These are phyloP conservation scores for Galagoides demidoff DNA, from an alignment of 2,797 vertebrate species.

Conservation along the genomic window DNA sequence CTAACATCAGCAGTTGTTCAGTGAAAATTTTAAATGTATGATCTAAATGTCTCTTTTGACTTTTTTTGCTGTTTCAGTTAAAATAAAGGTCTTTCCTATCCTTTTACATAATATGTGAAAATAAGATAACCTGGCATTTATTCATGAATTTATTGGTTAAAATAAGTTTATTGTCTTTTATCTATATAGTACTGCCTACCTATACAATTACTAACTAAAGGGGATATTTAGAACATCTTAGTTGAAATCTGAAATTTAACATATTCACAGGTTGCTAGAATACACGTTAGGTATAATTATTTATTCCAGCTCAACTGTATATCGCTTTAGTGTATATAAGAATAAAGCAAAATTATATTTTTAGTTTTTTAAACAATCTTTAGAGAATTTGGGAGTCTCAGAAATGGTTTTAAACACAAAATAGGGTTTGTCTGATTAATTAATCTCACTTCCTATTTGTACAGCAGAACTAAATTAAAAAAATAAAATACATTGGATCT, in stretches of 20 bases:
- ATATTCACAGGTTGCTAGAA: not conserved
- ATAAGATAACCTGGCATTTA: not conserved
- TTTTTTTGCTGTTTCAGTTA: not conserved
- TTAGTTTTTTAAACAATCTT: not conserved
- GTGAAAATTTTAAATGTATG: not conserved
- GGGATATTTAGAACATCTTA: not conserved
- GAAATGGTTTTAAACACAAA: not conserved
- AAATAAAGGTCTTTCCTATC: not conserved
- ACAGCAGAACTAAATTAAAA: not conserved
- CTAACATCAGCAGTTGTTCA: not conserved
- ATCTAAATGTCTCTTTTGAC: not conserved
- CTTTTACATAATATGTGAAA: not conserved
- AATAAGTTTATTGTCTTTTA: not conserved
- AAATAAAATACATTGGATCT: conserved; percentile 5
- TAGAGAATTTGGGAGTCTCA: not conserved
- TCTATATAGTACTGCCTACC: not conserved
- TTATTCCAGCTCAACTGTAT: not conserved
- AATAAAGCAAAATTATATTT: not conserved
- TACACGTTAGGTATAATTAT: not conserved
- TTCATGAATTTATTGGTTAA: not conserved
- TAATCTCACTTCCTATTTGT: not conserved
- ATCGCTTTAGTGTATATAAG: not conserved
- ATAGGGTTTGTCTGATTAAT: not conserved
- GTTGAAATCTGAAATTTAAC: not conserved
- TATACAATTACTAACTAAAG: not conserved